Evolutionary conservation across 2,113 vertebrate species (phyloP).

Genomic region (Bubalus kerabau): DNA sequence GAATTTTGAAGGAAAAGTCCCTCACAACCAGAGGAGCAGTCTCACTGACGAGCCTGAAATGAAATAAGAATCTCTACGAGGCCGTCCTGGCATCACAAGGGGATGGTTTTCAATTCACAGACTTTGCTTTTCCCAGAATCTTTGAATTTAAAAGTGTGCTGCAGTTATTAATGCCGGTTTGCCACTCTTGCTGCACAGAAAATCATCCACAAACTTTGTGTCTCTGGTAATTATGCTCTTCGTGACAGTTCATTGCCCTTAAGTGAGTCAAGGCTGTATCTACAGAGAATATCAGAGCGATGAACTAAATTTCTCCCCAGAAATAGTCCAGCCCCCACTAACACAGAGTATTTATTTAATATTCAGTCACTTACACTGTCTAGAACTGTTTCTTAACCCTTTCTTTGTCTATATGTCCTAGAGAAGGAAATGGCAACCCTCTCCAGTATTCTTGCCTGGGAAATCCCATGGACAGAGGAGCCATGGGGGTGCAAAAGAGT

Average conservation of each 20-base stretch:
- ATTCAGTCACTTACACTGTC: not conserved
- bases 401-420: not conserved
- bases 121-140: not conserved
- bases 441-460: not conserved
- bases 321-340: not conserved
- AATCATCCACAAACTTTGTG: not conserved
- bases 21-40: not conserved
- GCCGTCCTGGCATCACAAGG: not conserved
- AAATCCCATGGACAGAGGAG: not conserved
- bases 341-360: not conserved
- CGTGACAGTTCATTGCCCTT: not conserved
- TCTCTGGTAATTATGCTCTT: not conserved
- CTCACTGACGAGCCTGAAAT: not conserved
- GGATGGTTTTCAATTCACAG: not conserved
- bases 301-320: not conserved
- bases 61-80: not conserved
- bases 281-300: not conserved
- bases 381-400: not conserved
- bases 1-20: not conserved
- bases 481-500: not conserved
- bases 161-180: not conserved
- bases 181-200: not conserved
- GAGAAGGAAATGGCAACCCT: not conserved
- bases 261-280: not conserved
- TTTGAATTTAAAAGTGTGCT: conserved; percentile 19